Base-by-base conservation (phyloP, 1,140 invertebrate genomes). In the Leptoteleia sp. region DNA sequence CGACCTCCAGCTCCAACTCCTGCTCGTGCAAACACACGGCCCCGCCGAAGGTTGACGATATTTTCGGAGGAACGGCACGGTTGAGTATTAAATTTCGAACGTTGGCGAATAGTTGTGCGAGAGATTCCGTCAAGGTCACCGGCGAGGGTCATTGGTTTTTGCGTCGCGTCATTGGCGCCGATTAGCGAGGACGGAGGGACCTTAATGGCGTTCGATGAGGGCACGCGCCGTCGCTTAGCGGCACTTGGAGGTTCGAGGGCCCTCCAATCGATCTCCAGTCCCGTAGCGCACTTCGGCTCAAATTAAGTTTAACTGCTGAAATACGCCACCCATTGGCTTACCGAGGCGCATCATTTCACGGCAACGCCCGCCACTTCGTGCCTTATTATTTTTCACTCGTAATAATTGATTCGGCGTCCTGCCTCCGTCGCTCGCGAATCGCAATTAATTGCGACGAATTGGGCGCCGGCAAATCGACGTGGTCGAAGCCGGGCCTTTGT, bases 231-330 rank as follows among this genome's bases (percentile, higher is more conserved):
- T 85, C 82, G 84, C 81, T 86, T 80, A 83, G 75, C 84, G 79
- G 64, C 83, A 81, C 83, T 83, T 73, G 38, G 83, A 82, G 79
- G 67, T 85, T 87, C 84, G 82, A 88, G 87, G 82, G 83, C 82
- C 81, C 87, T 88, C 71, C 83, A 88, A 89, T 87, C 83, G 86
- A 88, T 88, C 82, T n/a, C 85, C 81, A 83, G 83, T 84, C 81
- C 81, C 84, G 83, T 84, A 82, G 83, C 83, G 86, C 82, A 87
- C 84, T 89, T 89, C 79, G 82, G 81, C 73, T 83, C 85, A 87
- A 88, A 89, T 88, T 89, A 86, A 88, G 82, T 88, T 88, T 83
- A 82, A 83, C 82, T 87, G 59, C 85, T 83, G 83, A 84, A 86
- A 85, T 84, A 83, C 84, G 81, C 77, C 43, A 72, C 79, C 75